Evolutionary conservation across 1,140 invertebrate species (phyloP).

Genomic region (Drosophila nannoptera): DNA sequence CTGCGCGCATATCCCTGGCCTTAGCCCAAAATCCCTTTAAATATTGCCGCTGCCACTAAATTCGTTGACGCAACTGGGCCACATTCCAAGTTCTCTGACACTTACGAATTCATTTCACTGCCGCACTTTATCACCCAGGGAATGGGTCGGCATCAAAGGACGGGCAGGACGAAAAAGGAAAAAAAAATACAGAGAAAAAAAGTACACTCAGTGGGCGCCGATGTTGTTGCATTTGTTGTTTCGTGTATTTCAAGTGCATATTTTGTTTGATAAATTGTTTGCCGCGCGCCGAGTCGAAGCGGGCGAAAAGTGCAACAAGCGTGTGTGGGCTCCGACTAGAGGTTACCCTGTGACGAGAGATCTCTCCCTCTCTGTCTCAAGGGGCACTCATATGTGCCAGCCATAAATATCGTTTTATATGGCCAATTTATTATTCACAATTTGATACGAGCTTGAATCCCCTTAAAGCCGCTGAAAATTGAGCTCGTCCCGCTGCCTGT

Average conservation of each 20-base stretch:
- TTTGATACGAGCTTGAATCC: not conserved
- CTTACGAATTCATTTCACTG: conserved; percentile 71
- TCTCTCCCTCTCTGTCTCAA: too few species aligned
- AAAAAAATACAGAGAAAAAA: conserved; percentile 59
- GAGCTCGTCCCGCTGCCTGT: too few species aligned
- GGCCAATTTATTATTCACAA: not conserved
- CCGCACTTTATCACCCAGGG: conserved; percentile 62
- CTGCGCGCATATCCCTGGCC: not conserved
- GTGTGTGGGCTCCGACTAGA: too few species aligned
- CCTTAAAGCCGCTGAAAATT: too few species aligned
- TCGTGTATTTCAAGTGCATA: conserved; percentile 74
- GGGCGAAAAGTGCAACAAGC: conserved; percentile 23
- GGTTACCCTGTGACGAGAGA: not conserved
- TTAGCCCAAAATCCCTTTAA: conserved; percentile 37
- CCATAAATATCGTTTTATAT: too few species aligned
- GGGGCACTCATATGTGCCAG: too few species aligned
- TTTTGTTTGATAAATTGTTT: conserved; percentile 77
- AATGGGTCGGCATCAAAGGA: not conserved
- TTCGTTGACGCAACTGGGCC: conserved; percentile 61
- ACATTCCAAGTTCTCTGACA: conserved; percentile 54
- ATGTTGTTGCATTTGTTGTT: conserved; percentile 37
- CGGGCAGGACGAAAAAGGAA: not conserved
- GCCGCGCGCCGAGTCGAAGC: conserved; percentile 65
- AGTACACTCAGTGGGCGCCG: conserved; percentile 57
- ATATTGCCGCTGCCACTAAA: conserved; percentile 58